Base-by-base conservation (phyloP, 2,797 vertebrate genomes). In the Cheracebus regulus region DNA sequence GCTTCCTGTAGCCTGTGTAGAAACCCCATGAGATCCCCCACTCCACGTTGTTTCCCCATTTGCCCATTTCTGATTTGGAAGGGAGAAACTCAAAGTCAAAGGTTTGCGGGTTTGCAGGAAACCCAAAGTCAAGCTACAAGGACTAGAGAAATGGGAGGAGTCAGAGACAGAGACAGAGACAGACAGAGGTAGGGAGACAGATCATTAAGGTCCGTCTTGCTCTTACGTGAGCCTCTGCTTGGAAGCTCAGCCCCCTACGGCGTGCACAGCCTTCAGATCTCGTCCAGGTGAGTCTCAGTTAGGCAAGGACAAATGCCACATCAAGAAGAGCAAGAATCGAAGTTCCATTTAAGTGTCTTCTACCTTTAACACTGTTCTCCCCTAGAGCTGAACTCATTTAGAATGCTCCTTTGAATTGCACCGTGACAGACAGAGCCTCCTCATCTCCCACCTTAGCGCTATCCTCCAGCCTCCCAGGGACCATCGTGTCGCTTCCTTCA, bases 41-140 rank as follows among this genome's bases (percentile, higher is more conserved):
- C 15, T 72, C 22, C 82, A 11, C 33, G 6, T n/a, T 44, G 10
- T 79, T 9, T n/a, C 6, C 15, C 46, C 4, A 88, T 50, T 28
- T 92, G 7, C 30, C 87, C 52, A 19, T 91, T 83, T 95, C 52
- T 94, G 50, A 76, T 28, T n/a, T 88, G 72, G 46, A 73, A 90
- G 2, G 15, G 55, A 46, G 85, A 89, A 78, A 80, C 17, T 12
- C 36, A 70, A 73, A 75, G 30, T 10, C 41, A 70, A 82, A 89
- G 78, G 17, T 14, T 33, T 30, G 22, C 36, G 58, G 28, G 58
- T 61, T 61, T 33, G 4, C 2, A 19, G 93, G 55, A 78, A 88
- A 61, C 4, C 2, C n/a, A 13, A 75, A 91, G 28, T 76, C 87
- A 93, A 41, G 39, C 8, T 79, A 22, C 12, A 90, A 88, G 13